These are phyloP conservation scores for Enteromius argenteus DNA, from an alignment of 2,797 vertebrate species.

Conservation along the genomic window DNA sequence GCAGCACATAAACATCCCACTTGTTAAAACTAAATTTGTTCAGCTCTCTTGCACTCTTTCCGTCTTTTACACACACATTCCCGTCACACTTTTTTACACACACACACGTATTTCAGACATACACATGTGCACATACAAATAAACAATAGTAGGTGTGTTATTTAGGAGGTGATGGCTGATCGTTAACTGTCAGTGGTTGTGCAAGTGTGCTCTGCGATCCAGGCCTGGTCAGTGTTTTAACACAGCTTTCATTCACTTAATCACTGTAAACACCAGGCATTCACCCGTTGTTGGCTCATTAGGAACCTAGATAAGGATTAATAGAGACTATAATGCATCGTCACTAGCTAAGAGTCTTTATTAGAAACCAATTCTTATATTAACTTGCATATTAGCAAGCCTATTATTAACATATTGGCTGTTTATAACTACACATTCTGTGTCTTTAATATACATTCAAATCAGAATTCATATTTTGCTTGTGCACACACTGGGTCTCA, in stretches of 20 bases:
- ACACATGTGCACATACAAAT: constrained; percentile 45
- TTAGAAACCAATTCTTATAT: background rate
- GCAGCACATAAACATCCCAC: constrained; percentile 49
- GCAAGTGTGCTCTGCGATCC: constrained; percentile 64
- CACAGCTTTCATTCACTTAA: constrained; percentile 68
- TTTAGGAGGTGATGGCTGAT: constrained; percentile 73
- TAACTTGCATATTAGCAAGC: background rate
- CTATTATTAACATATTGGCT: background rate
- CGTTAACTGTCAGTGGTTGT: constrained; percentile 66
- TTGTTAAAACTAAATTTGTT: constrained; percentile 47
- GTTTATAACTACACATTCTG: background rate
- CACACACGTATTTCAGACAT: constrained; percentile 45
- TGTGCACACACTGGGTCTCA: background rate
- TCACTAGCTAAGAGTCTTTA: constrained; percentile 63
- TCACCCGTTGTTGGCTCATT: constrained; percentile 71
- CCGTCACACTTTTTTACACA: constrained; percentile 48
- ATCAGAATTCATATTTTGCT: background rate
- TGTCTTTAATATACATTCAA: background rate
- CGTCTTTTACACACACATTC: constrained; percentile 60
- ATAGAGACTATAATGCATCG: constrained; percentile 74
- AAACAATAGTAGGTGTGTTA: constrained; percentile 71
- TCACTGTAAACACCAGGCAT: constrained; percentile 72
- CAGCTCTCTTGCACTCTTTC: constrained; percentile 61
- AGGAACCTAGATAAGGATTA: constrained; percentile 74
- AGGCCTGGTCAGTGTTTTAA: constrained; percentile 58